These are phyloP conservation scores for Pelmatolapia mariae DNA, from an alignment of 2,113 vertebrate species.

Conservation along the genomic window DNA sequence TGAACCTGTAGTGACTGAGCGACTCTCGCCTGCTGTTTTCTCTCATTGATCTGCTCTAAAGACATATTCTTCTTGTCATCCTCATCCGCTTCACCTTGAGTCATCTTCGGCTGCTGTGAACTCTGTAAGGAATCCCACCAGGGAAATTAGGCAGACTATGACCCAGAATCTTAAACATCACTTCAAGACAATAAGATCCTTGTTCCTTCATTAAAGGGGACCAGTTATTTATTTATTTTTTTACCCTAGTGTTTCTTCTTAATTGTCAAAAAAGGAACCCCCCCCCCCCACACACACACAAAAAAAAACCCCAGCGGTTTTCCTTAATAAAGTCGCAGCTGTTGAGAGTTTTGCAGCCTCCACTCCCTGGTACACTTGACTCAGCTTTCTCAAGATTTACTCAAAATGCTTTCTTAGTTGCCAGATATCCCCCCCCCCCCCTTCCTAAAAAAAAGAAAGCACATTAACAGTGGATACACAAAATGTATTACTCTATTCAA, in stretches of 20 bases:
- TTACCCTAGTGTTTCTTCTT: neutral
- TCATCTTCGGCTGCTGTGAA: conserved; percentile 45
- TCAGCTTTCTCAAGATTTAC: neutral
- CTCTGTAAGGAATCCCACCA: conserved; percentile 25
- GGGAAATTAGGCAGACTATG: neutral
- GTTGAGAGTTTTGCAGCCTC: neutral
- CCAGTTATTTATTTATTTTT: neutral
- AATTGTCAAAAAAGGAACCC: neutral
- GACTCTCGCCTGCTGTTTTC: conserved; percentile 43
- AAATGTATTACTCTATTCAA: neutral
- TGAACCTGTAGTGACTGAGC: conserved; percentile 76
- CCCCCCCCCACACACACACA: accelerated
- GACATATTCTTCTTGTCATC: conserved; percentile 45
- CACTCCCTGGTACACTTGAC: neutral
- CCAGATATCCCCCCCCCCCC: neutral
- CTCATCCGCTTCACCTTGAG: conserved; percentile 31
- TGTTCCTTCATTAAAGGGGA: neutral
- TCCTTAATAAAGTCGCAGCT: neutral
- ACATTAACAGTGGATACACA: neutral
- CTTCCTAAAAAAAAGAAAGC: neutral
- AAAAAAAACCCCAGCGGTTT: neutral
- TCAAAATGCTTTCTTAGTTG: neutral
- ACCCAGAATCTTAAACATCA: neutral
- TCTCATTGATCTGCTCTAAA: conserved; percentile 33
- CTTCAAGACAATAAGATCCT: neutral